These are phyloP conservation scores for Sylvicola fuscatus DNA, from an alignment of 2,888 invertebrate genomes.

Conservation along the genomic window DNA sequence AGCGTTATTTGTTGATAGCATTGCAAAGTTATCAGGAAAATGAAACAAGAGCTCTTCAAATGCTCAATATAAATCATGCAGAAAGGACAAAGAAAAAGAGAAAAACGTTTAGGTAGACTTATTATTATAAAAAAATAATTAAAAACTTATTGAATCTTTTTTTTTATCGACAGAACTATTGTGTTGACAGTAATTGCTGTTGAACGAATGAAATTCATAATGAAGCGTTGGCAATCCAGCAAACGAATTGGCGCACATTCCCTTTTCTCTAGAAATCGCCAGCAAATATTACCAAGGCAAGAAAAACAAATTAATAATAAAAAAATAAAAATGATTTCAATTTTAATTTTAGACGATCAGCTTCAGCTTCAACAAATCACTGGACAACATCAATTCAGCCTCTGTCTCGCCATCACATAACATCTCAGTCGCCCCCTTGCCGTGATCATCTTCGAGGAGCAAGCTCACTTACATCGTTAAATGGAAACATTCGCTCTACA, in stretches of 20 bases:
- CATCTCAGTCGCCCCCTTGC: conserved; percentile 11
- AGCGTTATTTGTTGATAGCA: conserved; percentile 60
- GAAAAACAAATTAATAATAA: not conserved
- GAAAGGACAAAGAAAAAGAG: conserved; percentile 10
- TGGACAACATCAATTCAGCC: conserved; percentile 5
- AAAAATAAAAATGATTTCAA: not conserved
- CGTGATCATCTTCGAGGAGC: conserved; percentile 9
- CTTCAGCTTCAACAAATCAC: conserved; percentile 7
- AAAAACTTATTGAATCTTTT: not conserved
- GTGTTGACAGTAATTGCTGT: conserved; percentile 35
- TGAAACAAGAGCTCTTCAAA: conserved; percentile 14
- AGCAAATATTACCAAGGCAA: conserved; percentile 3
- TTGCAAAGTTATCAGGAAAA: conserved; percentile 25
- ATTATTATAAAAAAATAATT: conserved; percentile 1
- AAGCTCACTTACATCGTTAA: conserved; percentile 1
- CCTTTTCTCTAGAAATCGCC: conserved; percentile 10
- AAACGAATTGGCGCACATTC: conserved; percentile 31
- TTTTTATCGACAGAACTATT: conserved; percentile 26
- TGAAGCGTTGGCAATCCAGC: conserved; percentile 38
- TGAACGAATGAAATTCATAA: conserved; percentile 42
- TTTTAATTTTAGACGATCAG: conserved; percentile 5
- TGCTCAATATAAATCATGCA: conserved; percentile 4
- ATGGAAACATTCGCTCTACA: conserved; percentile 1
- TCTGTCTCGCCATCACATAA: not conserved
- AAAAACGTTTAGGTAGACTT: conserved; percentile 21